phyloP scores from a whole-genome alignment of 1,140 invertebrate species.

The Caenorhabditis briggsae region DNA sequence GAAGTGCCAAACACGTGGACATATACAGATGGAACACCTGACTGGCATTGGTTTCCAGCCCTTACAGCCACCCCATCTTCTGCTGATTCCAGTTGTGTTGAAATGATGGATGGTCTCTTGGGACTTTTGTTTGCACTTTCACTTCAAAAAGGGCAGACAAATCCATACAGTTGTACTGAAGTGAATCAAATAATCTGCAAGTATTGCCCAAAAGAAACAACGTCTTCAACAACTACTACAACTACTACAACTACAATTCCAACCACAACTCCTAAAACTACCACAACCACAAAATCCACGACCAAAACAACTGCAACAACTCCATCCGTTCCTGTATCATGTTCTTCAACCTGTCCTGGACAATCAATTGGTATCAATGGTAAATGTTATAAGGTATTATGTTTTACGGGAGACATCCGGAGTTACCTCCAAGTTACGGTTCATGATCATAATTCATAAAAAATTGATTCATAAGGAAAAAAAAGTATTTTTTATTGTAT shows the following conservation, averaged over 20 bases:
- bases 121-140: constrained; percentile 24
- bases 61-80: background rate
- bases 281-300: background rate
- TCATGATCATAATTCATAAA: too few species aligned
- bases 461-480: background rate
- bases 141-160: constrained; percentile 9
- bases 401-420: too few species aligned
- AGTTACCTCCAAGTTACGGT: too few species aligned
- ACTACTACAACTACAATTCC: background rate
- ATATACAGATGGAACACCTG: constrained; percentile 32
- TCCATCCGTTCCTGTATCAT: background rate
- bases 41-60: constrained; percentile 34
- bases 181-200: constrained; percentile 12
- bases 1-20: constrained; percentile 7
- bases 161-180: constrained; percentile 20
- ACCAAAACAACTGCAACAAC: background rate
- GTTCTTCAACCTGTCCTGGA: background rate
- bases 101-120: constrained; percentile 30
- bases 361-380: background rate
- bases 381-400: constrained; percentile 12
- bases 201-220: constrained; percentile 26
- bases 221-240: background rate
- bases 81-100: constrained; percentile 6
- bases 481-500: background rate
- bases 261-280: background rate